Base-by-base conservation (phyloP, 2,888 invertebrate species). In the Scaptodrosophila latifasciaeformis region DNA sequence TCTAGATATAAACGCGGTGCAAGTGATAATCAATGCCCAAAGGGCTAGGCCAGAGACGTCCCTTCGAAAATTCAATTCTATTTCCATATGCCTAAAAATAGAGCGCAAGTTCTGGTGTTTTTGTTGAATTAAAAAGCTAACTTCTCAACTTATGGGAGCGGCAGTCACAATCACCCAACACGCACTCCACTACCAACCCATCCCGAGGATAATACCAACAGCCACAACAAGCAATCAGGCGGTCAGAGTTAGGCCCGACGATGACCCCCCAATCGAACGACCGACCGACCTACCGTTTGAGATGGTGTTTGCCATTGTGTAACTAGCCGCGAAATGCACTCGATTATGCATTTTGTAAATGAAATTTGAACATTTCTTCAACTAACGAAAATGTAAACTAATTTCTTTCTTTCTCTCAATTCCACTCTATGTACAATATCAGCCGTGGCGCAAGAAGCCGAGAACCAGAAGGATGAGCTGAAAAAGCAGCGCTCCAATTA, bases 401-500 rank as follows among this genome's bases (percentile, higher is more conserved):
- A 72, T 65, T 57, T 10, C 35, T 39, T n/a, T 60, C 45, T 59
- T 10, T 63, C 27, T 64, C 30, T 66, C 15, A 47, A 34, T 39
- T 5, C n/a, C 30, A 56, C 48, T 46, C 35, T 42, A 48, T 46
- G 47, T 54, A 31, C 17, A 50, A 18, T 52, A 85, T 76, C 87
- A 89, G 94, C 93, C 49, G 92, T 94, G 77, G 93, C 93, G 68
- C 91, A 93, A 65, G 94, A 94, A 88, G 90, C 92, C 84, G 92
- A 93, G 72, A 93, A 93, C 71, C 94, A 95, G 85, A 92, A 92
- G 83, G 92, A 92, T 5, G 93, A 93, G 52, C 86, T 95, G 63
- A 90, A 91, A 18, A 92, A 92, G 74, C 94, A 95, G 81, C 90
- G 94, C 9, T 92, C 93, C 81, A 94, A 93, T 76, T 95, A 95